Evolutionary conservation across 2,797 vertebrate species (phyloP).

Genomic region (Notamacropus eugenii): DNA sequence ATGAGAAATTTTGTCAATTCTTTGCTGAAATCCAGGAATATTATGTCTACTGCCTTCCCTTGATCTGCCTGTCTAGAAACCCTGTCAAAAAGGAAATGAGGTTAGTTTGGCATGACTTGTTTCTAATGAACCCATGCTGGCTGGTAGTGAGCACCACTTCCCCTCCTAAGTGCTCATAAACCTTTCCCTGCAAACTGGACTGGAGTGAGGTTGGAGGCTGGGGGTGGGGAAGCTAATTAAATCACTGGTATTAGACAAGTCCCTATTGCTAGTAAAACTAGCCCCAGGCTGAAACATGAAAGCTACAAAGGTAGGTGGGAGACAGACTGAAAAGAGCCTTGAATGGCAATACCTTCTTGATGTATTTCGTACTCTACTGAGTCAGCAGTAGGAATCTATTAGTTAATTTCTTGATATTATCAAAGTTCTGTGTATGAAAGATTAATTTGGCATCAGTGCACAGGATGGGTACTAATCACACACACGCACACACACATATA

Average conservation of each 20-base stretch:
- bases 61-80: background rate
- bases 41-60: background rate
- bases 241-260: background rate
- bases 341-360: background rate
- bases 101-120: background rate
- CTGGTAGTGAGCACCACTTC: background rate
- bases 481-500: background rate
- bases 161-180: background rate
- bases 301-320: background rate
- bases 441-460: background rate
- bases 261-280: background rate
- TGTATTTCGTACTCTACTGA: background rate
- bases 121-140: slow-evolving; percentile 1
- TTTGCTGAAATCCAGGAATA: background rate
- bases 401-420: background rate
- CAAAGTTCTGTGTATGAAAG: background rate
- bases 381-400: background rate
- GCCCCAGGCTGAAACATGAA: background rate
- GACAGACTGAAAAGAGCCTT: background rate
- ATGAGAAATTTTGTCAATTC: background rate
- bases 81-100: background rate
- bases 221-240: background rate
- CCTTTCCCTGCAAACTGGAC: background rate
- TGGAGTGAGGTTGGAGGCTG: background rate
- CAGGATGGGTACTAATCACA: background rate